A percentile compares a stretch with the other conserved stretches of the same genome.
Evolutionary conservation across 2,888 invertebrate species (phyloP).

Genomic region (Plagodis dolabraria): DNA sequence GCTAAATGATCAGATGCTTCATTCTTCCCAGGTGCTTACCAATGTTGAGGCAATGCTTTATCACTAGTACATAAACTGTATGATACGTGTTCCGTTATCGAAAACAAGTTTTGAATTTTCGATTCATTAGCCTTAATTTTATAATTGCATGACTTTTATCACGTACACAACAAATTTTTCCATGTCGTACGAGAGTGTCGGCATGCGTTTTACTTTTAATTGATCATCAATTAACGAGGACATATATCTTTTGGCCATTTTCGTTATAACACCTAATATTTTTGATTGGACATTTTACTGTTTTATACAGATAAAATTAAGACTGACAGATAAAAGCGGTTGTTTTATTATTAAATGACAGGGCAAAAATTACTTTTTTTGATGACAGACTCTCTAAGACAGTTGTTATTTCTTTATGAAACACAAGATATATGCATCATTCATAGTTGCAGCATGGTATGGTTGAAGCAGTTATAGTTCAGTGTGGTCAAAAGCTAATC

Average conservation of each 20-base stretch:
- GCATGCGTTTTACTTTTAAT: constrained; percentile 21
- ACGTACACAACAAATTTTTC: constrained; percentile 24
- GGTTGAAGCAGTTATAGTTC: too few relatives aligned
- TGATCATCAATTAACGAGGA: constrained; percentile 20
- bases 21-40: constrained; percentile 4
- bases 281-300: constrained; percentile 7
- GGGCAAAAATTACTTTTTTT: neutral
- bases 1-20: neutral
- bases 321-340: neutral
- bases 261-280: constrained; percentile 9
- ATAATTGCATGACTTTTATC: constrained; percentile 17
- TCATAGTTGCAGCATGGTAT: too few relatives aligned
- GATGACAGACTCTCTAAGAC: too few relatives aligned
- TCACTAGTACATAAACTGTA: neutral
- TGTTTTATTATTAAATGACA: neutral
- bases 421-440: too few relatives aligned
- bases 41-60: neutral
- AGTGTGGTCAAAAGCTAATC: too few relatives aligned
- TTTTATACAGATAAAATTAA: neutral
- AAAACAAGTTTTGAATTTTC: constrained; percentile 15
- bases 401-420: too few relatives aligned
- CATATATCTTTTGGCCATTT: constrained; percentile 6
- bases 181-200: constrained; percentile 20
- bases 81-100: constrained; percentile 11
- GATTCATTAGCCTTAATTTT: constrained; percentile 28